A percentile compares a stretch with the other conserved stretches of the same genome.
Evolutionary conservation across 2,797 vertebrate genomes (phyloP).

Genomic region (Vireo griseus): DNA sequence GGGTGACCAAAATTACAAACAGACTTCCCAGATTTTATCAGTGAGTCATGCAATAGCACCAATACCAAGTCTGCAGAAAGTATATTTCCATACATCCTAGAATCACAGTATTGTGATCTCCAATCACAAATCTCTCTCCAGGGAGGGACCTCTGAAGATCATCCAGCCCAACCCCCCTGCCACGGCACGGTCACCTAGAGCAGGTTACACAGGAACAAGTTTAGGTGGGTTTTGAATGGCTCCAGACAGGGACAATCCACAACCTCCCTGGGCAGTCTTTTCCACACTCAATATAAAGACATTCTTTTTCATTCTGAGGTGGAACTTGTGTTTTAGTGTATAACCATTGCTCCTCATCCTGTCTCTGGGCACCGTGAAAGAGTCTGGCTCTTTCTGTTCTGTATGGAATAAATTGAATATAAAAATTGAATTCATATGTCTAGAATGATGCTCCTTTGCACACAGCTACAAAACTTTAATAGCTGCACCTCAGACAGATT

Average conservation of each 20-base stretch:
- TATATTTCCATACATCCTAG: neutral
- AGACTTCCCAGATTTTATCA: neutral
- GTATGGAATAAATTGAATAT: neutral
- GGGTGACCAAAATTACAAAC: neutral
- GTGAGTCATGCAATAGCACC: neutral
- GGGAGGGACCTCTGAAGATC: neutral
- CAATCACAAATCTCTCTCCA: too few relatives aligned
- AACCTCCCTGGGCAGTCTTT: neutral
- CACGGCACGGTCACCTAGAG: neutral
- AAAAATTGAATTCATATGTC: neutral
- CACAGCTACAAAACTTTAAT: neutral
- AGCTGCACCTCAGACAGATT: neutral
- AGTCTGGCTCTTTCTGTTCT: too few relatives aligned
- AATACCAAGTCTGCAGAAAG: neutral
- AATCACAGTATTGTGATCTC: neutral
- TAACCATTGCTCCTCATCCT: neutral
- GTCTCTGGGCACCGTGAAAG: neutral
- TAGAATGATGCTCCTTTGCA: neutral
- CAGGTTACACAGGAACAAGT: rapidly evolving
- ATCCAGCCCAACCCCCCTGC: neutral
- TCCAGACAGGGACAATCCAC: rapidly evolving
- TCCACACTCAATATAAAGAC: neutral
- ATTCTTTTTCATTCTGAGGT: neutral
- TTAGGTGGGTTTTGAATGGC: neutral
- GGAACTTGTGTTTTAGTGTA: neutral